Base-by-base conservation (phyloP, 2,888 invertebrate genomes). In the Acanthosepion esculentum region DNA sequence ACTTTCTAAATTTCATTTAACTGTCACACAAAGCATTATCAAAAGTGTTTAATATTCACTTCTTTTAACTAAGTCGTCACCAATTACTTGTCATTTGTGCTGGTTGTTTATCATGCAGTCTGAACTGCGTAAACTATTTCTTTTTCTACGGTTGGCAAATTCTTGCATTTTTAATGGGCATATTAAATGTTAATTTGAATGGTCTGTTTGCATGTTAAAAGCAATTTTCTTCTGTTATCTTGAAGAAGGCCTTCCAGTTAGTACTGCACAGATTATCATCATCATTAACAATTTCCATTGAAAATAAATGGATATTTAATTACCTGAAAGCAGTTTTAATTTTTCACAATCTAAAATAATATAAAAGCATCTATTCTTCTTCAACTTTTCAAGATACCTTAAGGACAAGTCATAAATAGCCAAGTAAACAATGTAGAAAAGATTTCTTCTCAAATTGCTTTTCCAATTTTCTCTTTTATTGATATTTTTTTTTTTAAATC, bases 191-290 rank as follows among this genome's bases (percentile, higher is more conserved):
- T 78, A 78, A 78, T 33, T n/a, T 78, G 78, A 78, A 78, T 78
- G 78, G 78, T n/a, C 78, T 78, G n/a, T 78, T 78, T 78, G 78
- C 78, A n/a, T 78, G 78, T 78, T 78, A 18, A 78, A 78, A 78
- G 78, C 78, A 78, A 78, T 78, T 78, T n/a, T 78, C n/a, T 78
- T 78, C n/a, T 15, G 78, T 78, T 78, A 78, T 78, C 23, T 78
- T 78, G 78, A 78, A 78, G 23, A 78, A 33, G n/a, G 78, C 78
- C 78, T 78, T 33, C n/a, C n/a, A 78, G 78, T 78, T 78, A 78
- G n/a, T 78, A 33, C 78, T 78, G n/a, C 12, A 78, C 78, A 33
- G 78, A n/a, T 78, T 15, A 33, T 33, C 78, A 78, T n/a, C 78
- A 78, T 78, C 5, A 78, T 78, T n/a, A 78, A 15, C 78, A 78